Evolutionary conservation across 1,140 invertebrate species (phyloP), one percentile per base, ranked within the genome.

Genomic region (Musca vetustissima): DNA sequence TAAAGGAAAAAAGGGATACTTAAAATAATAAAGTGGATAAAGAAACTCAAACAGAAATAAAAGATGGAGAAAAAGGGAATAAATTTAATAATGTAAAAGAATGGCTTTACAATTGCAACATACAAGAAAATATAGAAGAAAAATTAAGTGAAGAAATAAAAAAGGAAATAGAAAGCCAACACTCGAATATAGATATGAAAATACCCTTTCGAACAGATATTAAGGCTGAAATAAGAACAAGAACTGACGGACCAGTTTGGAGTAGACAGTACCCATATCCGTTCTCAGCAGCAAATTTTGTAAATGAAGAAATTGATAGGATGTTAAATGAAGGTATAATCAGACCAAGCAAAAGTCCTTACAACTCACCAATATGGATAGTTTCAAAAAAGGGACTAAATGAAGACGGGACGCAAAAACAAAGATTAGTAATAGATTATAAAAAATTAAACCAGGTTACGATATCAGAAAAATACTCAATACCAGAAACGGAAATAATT

Each of bases 401-500:
- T 57, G 64, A 64, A 64, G 17, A 69, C 24, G 61, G 64, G 17
- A 66, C 64, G 11, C 21, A 1, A 43, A 68, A 59, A 15, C 32
- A 57, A 14, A 22, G 68, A 19, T 24, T 66, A 24, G 52, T 70
- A 13, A 52, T 50, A 24, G 47, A 70, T 50, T 55, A 53, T 57
- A 50, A 19, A 24, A 68, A 72, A 68, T 48, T 50, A 49, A 69
- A 71, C 19, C 32, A 68, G 67, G 66, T n/a, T 48, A 69, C 68
- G 6, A 66, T 71, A 22, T 47, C 64, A 8, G 59, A 74, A 15
- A 69, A 52, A 43, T 74, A 69, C 48, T 67, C 70, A 11, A 70
- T 76, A n/a, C 75, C 71, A 3, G 61, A 75, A 21, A 71, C 73
- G 11, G 59, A 70, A n/a, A 71, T 75, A 48, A 69, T 74, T 15